Percentiles rank a stretch among this genome's conserved stretches.
These are phyloP conservation scores for Eriocheir sinensis DNA, from an alignment of 1,140 invertebrate genomes.

Conservation along the genomic window DNA sequence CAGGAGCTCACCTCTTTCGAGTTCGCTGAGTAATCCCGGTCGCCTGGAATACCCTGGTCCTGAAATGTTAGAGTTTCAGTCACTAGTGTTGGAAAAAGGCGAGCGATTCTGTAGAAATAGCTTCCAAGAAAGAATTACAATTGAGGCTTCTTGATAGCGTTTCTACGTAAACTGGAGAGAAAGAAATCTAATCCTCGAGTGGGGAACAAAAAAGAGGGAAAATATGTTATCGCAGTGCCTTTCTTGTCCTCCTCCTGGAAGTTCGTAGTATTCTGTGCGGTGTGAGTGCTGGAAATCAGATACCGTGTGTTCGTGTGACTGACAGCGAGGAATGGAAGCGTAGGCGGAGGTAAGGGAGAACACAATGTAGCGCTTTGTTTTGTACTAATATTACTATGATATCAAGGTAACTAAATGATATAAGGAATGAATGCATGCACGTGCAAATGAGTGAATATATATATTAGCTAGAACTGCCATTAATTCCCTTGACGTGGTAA, in stretches of 20 bases:
- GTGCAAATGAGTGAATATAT: not conserved
- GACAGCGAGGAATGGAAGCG: not conserved
- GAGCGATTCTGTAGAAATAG: not conserved
- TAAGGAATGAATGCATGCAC: not conserved
- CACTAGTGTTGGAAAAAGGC: not conserved
- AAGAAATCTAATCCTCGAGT: not conserved
- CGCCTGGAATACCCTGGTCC: not conserved
- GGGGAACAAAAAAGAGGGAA: not conserved
- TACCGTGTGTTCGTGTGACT: not conserved
- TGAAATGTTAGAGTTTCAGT: not conserved
- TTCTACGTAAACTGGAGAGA: not conserved
- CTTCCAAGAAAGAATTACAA: not conserved
- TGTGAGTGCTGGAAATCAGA: not conserved
- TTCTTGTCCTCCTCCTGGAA: not conserved
- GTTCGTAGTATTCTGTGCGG: not conserved
- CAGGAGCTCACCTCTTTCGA: not conserved
- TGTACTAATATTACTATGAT: not conserved
- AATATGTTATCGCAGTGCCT: not conserved
- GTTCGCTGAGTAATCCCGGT: not conserved
- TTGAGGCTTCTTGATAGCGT: not conserved
- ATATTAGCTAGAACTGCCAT: not conserved
- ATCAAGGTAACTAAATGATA: not conserved
- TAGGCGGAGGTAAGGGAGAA: no score
- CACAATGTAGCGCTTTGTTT: not conserved
- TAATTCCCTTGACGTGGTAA: not conserved